These are phyloP conservation scores for Artibeus lituratus DNA, from an alignment of 2,797 vertebrate genomes.

Conservation along the genomic window DNA sequence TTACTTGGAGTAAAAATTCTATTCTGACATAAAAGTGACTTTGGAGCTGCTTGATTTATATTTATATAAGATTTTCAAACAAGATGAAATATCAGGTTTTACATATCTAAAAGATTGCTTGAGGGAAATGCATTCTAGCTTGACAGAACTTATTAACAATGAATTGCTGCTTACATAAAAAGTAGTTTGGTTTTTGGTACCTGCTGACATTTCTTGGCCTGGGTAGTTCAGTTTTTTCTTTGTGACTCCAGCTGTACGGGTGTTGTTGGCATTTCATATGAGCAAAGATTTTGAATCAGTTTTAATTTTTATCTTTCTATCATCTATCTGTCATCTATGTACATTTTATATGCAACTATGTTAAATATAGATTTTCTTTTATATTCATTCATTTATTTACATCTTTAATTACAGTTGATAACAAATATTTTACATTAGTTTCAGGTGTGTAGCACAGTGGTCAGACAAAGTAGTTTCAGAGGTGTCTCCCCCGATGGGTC, in stretches of 20 bases:
- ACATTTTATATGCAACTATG: background rate
- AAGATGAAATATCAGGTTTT: slow-evolving; percentile 44
- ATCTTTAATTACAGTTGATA: background rate
- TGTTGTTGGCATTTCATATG: background rate
- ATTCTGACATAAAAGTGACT: background rate
- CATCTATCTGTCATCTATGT: background rate
- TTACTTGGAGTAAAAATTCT: background rate
- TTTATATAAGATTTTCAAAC: slow-evolving; percentile 43
- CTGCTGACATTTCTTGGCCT: background rate
- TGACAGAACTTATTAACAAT: slow-evolving; percentile 34
- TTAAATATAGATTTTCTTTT: background rate
- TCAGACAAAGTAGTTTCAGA: background rate
- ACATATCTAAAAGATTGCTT: slow-evolving; percentile 35
- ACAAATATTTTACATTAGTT: background rate
- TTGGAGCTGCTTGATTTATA: slow-evolving; percentile 36
- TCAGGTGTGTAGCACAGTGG: background rate
- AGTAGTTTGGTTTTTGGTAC: background rate
- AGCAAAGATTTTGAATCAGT: background rate
- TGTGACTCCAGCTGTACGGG: background rate
- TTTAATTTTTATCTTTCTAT: background rate
- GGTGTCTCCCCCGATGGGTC: background rate
- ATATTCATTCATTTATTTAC: background rate
- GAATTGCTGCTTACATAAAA: background rate
- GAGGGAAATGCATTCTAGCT: background rate
- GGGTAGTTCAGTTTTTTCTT: background rate